These are phyloP conservation scores for Merodon equestris DNA, from an alignment of 2,888 invertebrate genomes.

Conservation along the genomic window DNA sequence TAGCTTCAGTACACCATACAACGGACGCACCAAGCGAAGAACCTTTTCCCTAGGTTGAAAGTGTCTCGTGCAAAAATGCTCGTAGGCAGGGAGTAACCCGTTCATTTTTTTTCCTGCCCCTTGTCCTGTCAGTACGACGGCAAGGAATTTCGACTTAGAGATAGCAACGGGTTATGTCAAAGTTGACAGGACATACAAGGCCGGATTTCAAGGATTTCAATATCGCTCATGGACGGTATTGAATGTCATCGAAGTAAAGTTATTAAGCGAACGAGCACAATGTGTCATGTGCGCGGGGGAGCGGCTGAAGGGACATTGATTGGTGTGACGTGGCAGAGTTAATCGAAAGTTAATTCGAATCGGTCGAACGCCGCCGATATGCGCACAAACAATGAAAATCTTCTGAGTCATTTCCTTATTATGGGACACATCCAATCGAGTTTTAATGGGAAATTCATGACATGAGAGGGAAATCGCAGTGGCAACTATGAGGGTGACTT, in stretches of 20 bases:
- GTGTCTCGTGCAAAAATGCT: too few relatives aligned
- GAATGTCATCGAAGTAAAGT: conserved; percentile 50
- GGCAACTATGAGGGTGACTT: conserved; percentile 43
- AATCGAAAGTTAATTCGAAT: conserved; percentile 78
- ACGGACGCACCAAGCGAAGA: too few relatives aligned
- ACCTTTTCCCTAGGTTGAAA: conserved; percentile 28
- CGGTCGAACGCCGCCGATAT: conserved; percentile 70
- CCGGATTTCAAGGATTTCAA: conserved; percentile 37
- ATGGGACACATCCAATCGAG: conserved; percentile 55
- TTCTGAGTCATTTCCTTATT: conserved; percentile 68
- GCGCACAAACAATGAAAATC: conserved; percentile 64
- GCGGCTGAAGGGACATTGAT: conserved; percentile 35
- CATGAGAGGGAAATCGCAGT: conserved; percentile 59
- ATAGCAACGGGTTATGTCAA: conserved; percentile 63
- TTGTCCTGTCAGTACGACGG: conserved; percentile 33
- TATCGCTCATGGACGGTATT: conserved; percentile 23
- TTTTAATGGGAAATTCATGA: conserved; percentile 71
- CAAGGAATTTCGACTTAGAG: conserved; percentile 45
- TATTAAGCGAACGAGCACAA: conserved; percentile 45
- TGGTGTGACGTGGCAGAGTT: conserved; percentile 73
- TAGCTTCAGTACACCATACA: too few relatives aligned
- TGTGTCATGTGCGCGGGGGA: neutral
- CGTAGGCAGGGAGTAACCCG: too few relatives aligned
- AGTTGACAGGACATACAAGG: conserved; percentile 61
- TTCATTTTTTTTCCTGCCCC: conserved; percentile 27